These are phyloP conservation scores for Vultur gryphus DNA, from an alignment of 2,797 vertebrate genomes.

Conservation along the genomic window DNA sequence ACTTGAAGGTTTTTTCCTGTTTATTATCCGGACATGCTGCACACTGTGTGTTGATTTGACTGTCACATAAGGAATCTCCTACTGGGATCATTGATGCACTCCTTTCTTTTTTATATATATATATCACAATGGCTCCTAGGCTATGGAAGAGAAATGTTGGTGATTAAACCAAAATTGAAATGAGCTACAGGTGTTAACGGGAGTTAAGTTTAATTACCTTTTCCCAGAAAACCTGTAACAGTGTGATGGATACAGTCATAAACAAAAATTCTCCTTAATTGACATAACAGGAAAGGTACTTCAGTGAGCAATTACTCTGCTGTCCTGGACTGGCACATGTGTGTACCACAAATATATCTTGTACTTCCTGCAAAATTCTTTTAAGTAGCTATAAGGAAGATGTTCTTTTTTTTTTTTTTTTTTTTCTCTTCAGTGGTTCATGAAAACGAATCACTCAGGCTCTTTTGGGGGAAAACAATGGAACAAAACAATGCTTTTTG, in stretches of 20 bases:
- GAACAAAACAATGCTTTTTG: constrained; percentile 67
- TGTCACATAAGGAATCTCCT: constrained; percentile 45
- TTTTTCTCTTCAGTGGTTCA: not conserved
- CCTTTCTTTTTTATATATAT: not conserved
- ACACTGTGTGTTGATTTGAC: not conserved
- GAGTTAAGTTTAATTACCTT: constrained; percentile 10
- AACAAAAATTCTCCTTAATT: constrained; percentile 21
- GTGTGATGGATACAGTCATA: not conserved
- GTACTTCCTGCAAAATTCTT: constrained; percentile 63
- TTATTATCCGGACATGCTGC: not conserved
- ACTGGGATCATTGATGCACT: not conserved
- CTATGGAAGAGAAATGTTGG: not conserved
- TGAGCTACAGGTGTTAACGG: not conserved
- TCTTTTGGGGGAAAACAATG: constrained; percentile 67
- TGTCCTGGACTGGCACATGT: constrained; percentile 43
- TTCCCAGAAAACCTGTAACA: constrained; percentile 37
- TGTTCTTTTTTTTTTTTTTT: not conserved
- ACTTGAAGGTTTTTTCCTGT: constrained; percentile 27
- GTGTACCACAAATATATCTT: constrained; percentile 31
- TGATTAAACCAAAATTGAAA: not conserved
- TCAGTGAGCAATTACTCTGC: constrained; percentile 21
- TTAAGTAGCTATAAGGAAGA: constrained; percentile 55
- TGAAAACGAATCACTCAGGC: constrained; percentile 39
- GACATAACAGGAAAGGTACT: constrained; percentile 67
- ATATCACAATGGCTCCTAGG: not conserved